Conservation (phyloP, 2,797 vertebrate species). For the Adrianichthys oophorus region DNA sequence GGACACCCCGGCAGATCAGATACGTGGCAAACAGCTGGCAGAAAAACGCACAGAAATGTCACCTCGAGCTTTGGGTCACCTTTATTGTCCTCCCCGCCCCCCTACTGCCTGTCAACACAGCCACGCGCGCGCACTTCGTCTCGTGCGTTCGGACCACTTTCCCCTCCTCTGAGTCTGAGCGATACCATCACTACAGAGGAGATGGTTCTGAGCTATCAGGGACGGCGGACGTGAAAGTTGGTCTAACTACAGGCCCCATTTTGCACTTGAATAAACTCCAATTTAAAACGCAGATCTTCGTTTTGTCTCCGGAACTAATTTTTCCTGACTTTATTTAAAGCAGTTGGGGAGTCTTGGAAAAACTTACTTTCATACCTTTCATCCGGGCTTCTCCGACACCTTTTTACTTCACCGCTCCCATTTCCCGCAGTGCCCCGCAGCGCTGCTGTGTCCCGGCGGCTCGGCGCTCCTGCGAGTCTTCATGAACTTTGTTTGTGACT, state of each 20-base stretch:
- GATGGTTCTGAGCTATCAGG: constrained; percentile 17
- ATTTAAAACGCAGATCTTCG: neutral
- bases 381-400: constrained; percentile 31
- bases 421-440: constrained; percentile 38
- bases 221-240: constrained; percentile 58
- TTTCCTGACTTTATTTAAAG: too few species aligned
- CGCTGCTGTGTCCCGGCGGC: constrained; percentile 24
- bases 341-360: neutral
- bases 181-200: too few species aligned
- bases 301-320: too few species aligned
- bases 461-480: constrained; percentile 5
- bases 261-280: constrained; percentile 2
- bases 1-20: constrained; percentile 60
- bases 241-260: constrained; percentile 45
- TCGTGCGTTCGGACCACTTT: constrained; percentile 7
- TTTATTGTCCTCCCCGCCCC: constrained; percentile 41
- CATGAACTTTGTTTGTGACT: constrained; percentile 22
- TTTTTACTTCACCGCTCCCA: constrained; percentile 70
- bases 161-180: too few species aligned
- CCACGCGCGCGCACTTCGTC: constrained; percentile 10
- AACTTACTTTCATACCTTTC: constrained; percentile 60
- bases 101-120: constrained; percentile 41
- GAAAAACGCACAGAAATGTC: neutral
- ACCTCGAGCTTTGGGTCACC: neutral
- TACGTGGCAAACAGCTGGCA: constrained; percentile 64